Conservation (phyloP, 2,113 vertebrate species). For the Hippocampus barbouri region DNA sequence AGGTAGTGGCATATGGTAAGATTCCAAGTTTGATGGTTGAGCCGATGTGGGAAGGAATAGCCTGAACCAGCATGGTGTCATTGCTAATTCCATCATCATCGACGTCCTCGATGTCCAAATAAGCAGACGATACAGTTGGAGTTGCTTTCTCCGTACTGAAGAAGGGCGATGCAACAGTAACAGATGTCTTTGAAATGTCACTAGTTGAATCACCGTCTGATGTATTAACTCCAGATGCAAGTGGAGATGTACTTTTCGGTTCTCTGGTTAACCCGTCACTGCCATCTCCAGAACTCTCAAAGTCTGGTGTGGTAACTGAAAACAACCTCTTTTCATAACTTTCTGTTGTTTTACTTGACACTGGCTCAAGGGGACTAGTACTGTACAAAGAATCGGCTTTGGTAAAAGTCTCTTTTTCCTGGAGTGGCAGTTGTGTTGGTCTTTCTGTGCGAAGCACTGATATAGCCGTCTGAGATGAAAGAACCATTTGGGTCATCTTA, state of each 20-base stretch:
- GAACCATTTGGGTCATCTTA: neutral
- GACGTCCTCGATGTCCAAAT: neutral
- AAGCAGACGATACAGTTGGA: neutral
- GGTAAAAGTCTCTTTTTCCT: neutral
- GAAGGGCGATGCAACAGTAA: neutral
- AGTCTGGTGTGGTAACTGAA: neutral
- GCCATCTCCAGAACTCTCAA: neutral
- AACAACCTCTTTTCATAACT: neutral
- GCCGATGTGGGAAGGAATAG: neutral
- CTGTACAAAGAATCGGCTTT: neutral
- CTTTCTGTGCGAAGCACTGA: conserved; percentile 1
- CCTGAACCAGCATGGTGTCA: neutral
- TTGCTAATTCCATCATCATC: neutral
- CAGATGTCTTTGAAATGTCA: neutral
- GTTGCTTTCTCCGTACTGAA: conserved; percentile 10
- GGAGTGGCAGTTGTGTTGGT: conserved; percentile 2
- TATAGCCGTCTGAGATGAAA: neutral
- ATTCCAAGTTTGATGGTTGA: neutral
- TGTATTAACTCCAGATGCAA: neutral
- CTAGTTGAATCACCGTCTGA: neutral
- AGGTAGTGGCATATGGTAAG: neutral
- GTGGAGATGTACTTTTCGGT: neutral
- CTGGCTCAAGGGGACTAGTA: neutral
- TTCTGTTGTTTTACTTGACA: neutral
- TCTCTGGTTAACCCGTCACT: neutral